These are phyloP conservation scores for Sapajus apella DNA, from an alignment of 2,113 vertebrate species.

Conservation along the genomic window DNA sequence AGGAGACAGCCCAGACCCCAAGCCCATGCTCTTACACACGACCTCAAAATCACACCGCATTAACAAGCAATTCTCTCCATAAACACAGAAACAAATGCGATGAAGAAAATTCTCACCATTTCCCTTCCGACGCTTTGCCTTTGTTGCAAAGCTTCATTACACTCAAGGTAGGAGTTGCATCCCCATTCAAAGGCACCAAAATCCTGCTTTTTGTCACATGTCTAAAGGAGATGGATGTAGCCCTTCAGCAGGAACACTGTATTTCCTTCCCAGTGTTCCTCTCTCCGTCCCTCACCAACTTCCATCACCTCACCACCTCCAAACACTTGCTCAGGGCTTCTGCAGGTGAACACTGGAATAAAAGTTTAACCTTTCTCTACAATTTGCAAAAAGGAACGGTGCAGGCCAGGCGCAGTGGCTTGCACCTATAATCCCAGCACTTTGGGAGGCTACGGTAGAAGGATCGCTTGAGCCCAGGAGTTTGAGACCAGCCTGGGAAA, in stretches of 20 bases:
- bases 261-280: background rate
- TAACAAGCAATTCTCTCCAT: background rate
- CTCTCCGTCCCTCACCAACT: background rate
- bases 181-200: background rate
- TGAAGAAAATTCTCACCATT: background rate
- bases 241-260: background rate
- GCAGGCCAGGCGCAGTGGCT: too few relatives aligned
- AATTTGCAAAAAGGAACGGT: too few relatives aligned
- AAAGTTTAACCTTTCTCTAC: background rate
- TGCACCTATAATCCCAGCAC: too few relatives aligned
- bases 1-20: background rate
- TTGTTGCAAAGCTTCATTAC: background rate
- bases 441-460: too few relatives aligned
- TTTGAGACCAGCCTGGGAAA: too few relatives aligned
- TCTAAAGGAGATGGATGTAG: background rate
- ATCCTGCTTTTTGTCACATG: accelerated
- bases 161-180: background rate
- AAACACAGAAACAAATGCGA: background rate
- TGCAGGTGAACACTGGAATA: background rate
- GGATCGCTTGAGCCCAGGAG: too few relatives aligned
- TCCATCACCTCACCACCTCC: background rate
- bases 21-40: background rate
- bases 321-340: background rate
- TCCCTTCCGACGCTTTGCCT: background rate
- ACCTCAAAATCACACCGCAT: background rate